Evolutionary conservation across 2,888 invertebrate species (phyloP), one percentile per base, ranked within the genome.

Genomic region (Augiades crinisus): DNA sequence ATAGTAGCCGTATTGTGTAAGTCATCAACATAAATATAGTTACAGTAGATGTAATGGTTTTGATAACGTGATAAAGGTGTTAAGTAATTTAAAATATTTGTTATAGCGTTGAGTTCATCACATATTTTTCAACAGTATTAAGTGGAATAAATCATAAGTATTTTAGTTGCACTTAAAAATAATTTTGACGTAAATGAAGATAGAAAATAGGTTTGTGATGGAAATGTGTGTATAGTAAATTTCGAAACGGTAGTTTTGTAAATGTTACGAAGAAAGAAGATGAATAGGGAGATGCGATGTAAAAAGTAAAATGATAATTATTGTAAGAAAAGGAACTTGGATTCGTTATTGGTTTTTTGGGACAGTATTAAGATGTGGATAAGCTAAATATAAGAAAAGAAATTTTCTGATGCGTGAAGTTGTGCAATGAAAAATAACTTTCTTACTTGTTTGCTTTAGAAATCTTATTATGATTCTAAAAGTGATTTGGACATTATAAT

Each of bases 1-100:
- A 88, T 87, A 87, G 76, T 86, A 87, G 84, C 79, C 82, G 47
- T 65, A 64, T 47, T 49, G 49, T 47, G 19, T 54, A 41, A 46
- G 40, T 43, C 19, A 47, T 56, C 33, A 52, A 44, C 24, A 45
- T 13, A 10, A 27, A 10, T 27, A 14, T 44, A 51, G 36, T 30
- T 36, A 16, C 37, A 22, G 17, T 44, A 51, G 44, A 16, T 12
- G 16, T 53, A 47, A 47, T n/a, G 34, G 16, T 53, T 53, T 46
- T 53, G 41, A 53, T 47, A 47, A 41, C 30, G 33, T 16, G 41
- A 21, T 53, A 19, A 40, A 24, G 21, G 14, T 43, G 16, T 34
- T 41, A 38, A 30, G 13, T 37, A 10, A 22, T 22, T 46, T 17
- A 10, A 16, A 31, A 31, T 40, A 1, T 21, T 38, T 22, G 8